Percentiles rank a stretch among this genome's conserved stretches.
Conservation (phyloP, 2,888 invertebrate species). For the Leptinotarsa haldemani region DNA sequence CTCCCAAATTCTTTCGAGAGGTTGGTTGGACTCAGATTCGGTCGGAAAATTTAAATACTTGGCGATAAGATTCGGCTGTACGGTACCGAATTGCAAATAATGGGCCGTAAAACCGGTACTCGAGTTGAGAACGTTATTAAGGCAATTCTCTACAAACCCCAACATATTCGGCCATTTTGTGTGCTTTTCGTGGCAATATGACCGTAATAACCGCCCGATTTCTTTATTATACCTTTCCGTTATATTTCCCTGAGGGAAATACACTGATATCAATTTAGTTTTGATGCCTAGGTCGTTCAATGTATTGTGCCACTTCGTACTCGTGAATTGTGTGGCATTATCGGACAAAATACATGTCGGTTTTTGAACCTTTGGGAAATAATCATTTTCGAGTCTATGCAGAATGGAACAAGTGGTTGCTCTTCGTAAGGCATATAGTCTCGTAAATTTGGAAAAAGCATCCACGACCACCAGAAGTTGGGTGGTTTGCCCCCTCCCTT, state of each 20-base stretch:
- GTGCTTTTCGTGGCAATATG: slow-evolving; percentile 20
- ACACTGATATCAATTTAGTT: slow-evolving; percentile 22
- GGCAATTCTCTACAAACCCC: background rate
- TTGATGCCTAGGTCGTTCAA: slow-evolving; percentile 3
- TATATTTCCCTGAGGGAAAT: slow-evolving; percentile 27
- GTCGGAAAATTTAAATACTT: background rate
- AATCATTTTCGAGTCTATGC: slow-evolving; percentile 6
- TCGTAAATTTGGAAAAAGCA: background rate
- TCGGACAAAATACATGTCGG: slow-evolving; percentile 4
- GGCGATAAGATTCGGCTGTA: background rate
- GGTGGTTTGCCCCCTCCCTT: slow-evolving; percentile 24
- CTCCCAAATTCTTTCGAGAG: background rate
- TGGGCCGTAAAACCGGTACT: too few species aligned
- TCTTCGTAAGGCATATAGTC: slow-evolving; percentile 7
- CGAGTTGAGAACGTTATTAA: too few species aligned
- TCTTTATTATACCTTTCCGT: slow-evolving; percentile 11
- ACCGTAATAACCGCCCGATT: slow-evolving; percentile 16
- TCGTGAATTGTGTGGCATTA: slow-evolving; percentile 26
- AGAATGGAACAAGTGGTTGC: slow-evolving; percentile 20
- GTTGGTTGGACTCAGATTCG: background rate
- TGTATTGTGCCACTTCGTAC: background rate
- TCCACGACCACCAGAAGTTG: slow-evolving; percentile 3
- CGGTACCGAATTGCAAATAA: too few species aligned
- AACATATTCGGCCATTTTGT: slow-evolving; percentile 13
- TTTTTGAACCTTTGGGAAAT: slow-evolving; percentile 16